phyloP scores from a whole-genome alignment of 2,888 invertebrate species.

The Ophion slaviceki region DNA sequence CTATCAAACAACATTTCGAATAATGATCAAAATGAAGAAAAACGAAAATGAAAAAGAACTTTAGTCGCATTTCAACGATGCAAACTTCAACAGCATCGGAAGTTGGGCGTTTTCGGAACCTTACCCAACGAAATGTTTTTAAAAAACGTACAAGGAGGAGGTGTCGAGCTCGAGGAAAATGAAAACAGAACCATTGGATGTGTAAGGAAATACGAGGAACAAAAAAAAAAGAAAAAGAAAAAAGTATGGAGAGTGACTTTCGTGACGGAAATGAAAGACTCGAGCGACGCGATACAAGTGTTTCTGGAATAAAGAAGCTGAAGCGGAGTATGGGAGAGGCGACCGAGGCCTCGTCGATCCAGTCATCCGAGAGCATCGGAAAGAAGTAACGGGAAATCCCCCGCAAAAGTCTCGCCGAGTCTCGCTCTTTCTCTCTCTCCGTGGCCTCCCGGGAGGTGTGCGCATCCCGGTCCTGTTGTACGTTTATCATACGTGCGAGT shows the following conservation, averaged over 20 bases:
- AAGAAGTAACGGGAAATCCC: constrained; percentile 65
- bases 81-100: too few species aligned
- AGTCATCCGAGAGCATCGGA: constrained; percentile 53
- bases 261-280: constrained; percentile 6
- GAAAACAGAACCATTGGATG: neutral
- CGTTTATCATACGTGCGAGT: too few species aligned
- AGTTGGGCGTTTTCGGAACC: too few species aligned
- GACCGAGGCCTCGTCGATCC: constrained; percentile 45
- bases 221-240: constrained; percentile 6
- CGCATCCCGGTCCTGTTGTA: too few species aligned
- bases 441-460: too few species aligned
- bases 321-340: constrained; percentile 23
- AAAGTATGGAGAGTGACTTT: neutral
- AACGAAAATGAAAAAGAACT: too few species aligned
- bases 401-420: constrained; percentile 60
- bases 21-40: too few species aligned
- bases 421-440: constrained; percentile 8
- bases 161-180: too few species aligned
- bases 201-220: neutral
- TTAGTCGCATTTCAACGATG: too few species aligned
- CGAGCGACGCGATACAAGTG: constrained; percentile 29
- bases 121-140: too few species aligned
- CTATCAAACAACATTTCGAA: too few species aligned
- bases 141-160: too few species aligned
- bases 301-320: constrained; percentile 12